Evolutionary conservation across 2,113 vertebrate species (phyloP).

Genomic region (Lepidothrix coronata): DNA sequence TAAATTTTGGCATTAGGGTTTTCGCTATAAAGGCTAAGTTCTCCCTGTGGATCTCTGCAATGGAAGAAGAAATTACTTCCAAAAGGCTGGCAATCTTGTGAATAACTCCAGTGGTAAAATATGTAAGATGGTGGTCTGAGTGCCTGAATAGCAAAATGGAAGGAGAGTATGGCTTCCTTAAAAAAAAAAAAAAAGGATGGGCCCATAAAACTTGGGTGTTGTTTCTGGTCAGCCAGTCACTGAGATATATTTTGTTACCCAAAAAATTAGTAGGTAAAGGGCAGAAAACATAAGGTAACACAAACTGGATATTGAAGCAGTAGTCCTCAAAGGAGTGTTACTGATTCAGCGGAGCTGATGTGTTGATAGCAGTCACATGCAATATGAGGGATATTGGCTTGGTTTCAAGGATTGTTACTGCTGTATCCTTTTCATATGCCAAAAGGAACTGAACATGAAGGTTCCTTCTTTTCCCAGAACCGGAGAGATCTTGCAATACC

Average conservation of each 20-base stretch:
- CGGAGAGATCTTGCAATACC: not conserved
- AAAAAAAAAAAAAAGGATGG: not conserved
- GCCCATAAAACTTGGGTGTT: not conserved
- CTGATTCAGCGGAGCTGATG: not conserved
- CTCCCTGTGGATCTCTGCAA: not conserved
- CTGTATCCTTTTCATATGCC: not conserved
- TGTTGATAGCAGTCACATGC: accelerated
- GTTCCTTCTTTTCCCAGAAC: not conserved
- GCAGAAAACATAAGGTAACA: not conserved
- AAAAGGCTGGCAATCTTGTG: constrained; percentile 5
- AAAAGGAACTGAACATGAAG: not conserved
- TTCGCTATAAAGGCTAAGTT: not conserved
- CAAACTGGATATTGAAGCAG: not conserved
- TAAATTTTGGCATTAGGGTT: constrained; percentile 14
- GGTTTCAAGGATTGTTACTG: not conserved
- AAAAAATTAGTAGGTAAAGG: not conserved
- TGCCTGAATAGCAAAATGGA: not conserved
- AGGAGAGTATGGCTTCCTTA: not conserved
- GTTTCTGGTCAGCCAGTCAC: not conserved
- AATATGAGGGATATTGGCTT: not conserved
- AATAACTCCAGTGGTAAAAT: constrained; percentile 17
- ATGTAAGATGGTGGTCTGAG: not conserved
- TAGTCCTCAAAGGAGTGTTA: not conserved
- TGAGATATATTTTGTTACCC: not conserved
- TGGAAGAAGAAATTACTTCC: constrained; percentile 20